Evolutionary conservation across 2,113 vertebrate genomes (phyloP), one percentile per base, ranked within the genome.

Genomic region (Chrysemys picta): DNA sequence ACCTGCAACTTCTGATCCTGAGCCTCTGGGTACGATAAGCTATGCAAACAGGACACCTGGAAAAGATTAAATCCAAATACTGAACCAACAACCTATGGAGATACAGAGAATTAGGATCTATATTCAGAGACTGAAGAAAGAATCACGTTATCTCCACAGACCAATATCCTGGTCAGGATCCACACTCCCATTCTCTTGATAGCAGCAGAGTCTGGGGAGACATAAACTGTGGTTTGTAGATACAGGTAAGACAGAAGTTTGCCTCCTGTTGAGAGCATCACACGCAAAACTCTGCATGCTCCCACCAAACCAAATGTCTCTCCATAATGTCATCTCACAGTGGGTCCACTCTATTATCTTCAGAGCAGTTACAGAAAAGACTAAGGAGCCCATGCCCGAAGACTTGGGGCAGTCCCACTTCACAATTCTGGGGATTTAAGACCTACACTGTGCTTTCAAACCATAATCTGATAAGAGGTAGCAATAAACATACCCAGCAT

Each of bases 41-140:
- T 95, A 53, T 99, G 98, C 82, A 99, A 97, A 90, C 98, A 98
- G 27, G 97, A 97, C 45, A 99, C 98, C 99, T 99, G 97, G 47
- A 92, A 84, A 86, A 96, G 65, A 97, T 50, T 75, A 56, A 50
- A 90, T 45, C 8, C 57, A 88, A 72, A 80, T 62, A 80, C 53
- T 90, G 75, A 82, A 29, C 42, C 52, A 29, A n/a, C 22, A 7
- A 27, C 12, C 42, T 52, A 56, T 0, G 0, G 69, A 21, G 42
- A 72, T 24, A 31, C 29, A 52, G 56, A 42, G 65, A 69, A 11
- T 11, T 27, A 75, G 80, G 17, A 27, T 16, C 86, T 52, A 65
- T 2, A 4, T 59, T 47, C 47, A 5, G 1, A 13, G 1, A 8
- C 53, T 50, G 49, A 47, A 13, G 1, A 1, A 2, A 1, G 9